phyloP scores from a whole-genome alignment of 1,140 invertebrate species.

The Listronotus bonariensis region DNA sequence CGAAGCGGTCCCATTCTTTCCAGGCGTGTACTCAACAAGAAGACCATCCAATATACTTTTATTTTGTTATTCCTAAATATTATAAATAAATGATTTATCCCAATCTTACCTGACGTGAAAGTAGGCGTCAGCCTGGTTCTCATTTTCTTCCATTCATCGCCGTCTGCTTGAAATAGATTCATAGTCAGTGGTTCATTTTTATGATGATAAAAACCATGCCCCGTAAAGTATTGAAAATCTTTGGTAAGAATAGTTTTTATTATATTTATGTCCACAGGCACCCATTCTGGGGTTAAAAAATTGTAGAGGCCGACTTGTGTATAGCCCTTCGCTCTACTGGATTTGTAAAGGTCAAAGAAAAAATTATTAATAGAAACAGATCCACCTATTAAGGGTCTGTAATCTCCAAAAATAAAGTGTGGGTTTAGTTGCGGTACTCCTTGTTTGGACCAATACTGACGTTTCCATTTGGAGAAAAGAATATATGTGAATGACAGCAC shows the following conservation, averaged over 20 bases:
- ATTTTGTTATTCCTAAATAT: too few species aligned
- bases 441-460: slow-evolving; percentile 15
- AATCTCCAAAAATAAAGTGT: slow-evolving; percentile 11
- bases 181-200: slow-evolving; percentile 57
- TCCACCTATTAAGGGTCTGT: background rate
- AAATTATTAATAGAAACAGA: background rate
- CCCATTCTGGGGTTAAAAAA: background rate
- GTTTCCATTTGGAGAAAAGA: background rate
- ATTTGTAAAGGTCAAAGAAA: slow-evolving; percentile 5
- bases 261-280: slow-evolving; percentile 1
- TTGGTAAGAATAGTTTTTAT: slow-evolving; percentile 17
- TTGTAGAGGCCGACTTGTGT: slow-evolving; percentile 9
- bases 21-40: too few species aligned
- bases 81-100: too few species aligned
- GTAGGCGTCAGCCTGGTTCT: slow-evolving; percentile 57
- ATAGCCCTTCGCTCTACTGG: background rate
- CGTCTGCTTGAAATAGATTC: slow-evolving; percentile 57
- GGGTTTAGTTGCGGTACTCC: slow-evolving; percentile 23
- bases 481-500: background rate
- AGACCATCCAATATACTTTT: too few species aligned
- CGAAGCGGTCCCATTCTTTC: too few species aligned
- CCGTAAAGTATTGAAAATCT: slow-evolving; percentile 26
- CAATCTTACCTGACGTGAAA: too few species aligned
- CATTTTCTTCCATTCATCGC: slow-evolving; percentile 58
- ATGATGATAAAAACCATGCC: slow-evolving; percentile 46